Percentiles rank a stretch among this genome's conserved stretches.
These are phyloP conservation scores for Arbacia lixula DNA, from an alignment of 53 echinoderm and acorn worm genomes.

Conservation along the genomic window DNA sequence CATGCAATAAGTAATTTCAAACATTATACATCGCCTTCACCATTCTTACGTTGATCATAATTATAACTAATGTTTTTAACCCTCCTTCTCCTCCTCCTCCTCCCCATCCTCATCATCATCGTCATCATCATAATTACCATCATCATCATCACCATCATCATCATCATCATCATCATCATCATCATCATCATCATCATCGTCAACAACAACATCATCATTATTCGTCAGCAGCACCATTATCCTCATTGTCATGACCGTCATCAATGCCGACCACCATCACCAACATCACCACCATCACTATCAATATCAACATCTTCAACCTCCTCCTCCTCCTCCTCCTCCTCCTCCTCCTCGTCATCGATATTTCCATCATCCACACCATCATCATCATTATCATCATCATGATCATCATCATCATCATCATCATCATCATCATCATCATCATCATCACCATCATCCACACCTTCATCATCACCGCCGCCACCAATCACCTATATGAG, in stretches of 20 bases:
- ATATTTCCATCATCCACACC: background rate
- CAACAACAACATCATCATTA: background rate
- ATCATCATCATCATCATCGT: background rate
- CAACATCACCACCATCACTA: background rate
- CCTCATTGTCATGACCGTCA: background rate
- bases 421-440: background rate
- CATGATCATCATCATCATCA: background rate
- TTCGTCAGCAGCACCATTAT: background rate
- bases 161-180: conserved; percentile 11
- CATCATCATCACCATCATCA: background rate
- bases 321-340: too few species aligned
- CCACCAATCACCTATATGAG: background rate
- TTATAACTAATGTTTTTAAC: too few species aligned
- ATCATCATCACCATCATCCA: background rate
- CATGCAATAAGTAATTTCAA: too few species aligned
- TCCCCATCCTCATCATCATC: background rate
- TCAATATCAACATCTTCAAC: background rate
- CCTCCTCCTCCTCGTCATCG: background rate
- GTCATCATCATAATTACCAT: background rate
- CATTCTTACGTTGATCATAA: too few species aligned
- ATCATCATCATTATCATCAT: background rate
- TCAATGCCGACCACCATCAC: background rate
- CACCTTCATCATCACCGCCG: background rate
- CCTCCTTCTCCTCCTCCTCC: background rate
- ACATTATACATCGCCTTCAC: too few species aligned